These are phyloP conservation scores for Acanthurus tractus DNA, from an alignment of 2,797 vertebrate genomes.

Conservation along the genomic window DNA sequence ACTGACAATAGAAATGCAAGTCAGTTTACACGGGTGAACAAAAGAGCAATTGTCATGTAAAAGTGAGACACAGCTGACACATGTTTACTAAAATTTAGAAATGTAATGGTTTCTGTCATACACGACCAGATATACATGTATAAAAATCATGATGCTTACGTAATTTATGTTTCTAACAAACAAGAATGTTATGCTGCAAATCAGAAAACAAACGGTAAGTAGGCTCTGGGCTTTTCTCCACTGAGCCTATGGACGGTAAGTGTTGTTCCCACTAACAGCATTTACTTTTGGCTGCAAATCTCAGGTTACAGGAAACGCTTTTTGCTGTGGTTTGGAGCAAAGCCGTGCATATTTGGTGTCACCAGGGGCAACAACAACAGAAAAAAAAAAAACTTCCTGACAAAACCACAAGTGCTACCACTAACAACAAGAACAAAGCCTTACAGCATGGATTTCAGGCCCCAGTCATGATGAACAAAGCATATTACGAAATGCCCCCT, in stretches of 20 bases:
- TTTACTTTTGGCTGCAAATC: conserved; percentile 57
- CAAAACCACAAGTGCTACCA: conserved; percentile 64
- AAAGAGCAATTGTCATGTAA: conserved; percentile 1
- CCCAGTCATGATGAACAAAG: conserved; percentile 45
- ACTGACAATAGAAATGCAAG: conserved; percentile 33
- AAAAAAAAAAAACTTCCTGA: conserved; percentile 61
- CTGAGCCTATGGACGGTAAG: conserved; percentile 23
- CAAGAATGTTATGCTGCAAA: conserved; percentile 3
- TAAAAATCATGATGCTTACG: not conserved
- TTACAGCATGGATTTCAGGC: conserved; percentile 29
- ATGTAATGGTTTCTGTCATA: too few relatives aligned
- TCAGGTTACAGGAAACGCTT: conserved; percentile 76
- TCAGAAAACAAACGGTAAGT: not conserved
- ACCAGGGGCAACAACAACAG: conserved; percentile 56
- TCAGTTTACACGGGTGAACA: conserved; percentile 4
- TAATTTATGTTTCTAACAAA: not conserved
- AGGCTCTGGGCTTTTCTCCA: conserved; percentile 2
- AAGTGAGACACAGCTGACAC: conserved; percentile 14
- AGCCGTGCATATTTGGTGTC: conserved; percentile 70
- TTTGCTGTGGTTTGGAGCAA: conserved; percentile 64
- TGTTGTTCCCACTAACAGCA: conserved; percentile 54
- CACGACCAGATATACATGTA: too few relatives aligned
- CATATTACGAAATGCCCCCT: conserved; percentile 10
- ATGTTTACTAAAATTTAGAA: too few relatives aligned
- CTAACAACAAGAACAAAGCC: conserved; percentile 55